Evolutionary conservation across 2,797 vertebrate genomes (phyloP).

Genomic region (Schizopygopsis malacanthus): DNA sequence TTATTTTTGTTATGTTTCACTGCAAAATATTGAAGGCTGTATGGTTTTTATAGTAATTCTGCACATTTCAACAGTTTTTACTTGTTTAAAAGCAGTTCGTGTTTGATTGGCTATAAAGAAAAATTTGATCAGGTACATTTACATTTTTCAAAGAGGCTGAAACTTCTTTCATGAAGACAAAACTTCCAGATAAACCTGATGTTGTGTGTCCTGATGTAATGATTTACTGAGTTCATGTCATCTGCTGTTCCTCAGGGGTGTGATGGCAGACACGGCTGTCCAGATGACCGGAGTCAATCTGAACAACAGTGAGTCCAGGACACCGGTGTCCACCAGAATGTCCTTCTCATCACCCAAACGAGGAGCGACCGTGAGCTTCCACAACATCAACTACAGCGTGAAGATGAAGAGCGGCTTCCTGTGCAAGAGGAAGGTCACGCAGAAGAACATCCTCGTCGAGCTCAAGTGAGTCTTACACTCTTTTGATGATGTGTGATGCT

Average conservation of each 20-base stretch:
- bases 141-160: too few species aligned
- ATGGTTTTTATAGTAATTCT: too few species aligned
- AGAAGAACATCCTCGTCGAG: constrained; percentile 76
- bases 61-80: not conserved
- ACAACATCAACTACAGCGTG: constrained; percentile 64
- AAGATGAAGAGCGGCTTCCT: constrained; percentile 58
- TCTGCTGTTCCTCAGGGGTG: not conserved
- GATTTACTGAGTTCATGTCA: not conserved
- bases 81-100: not conserved
- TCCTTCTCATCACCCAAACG: too few species aligned
- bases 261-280: constrained; percentile 9
- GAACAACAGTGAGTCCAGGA: not conserved
- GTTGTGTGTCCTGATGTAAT: not conserved
- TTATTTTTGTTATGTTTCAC: not conserved
- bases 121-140: not conserved
- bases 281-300: not conserved
- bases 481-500: too few species aligned
- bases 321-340: not conserved
- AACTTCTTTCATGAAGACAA: too few species aligned
- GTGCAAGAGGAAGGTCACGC: constrained; percentile 59
- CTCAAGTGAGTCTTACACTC: not conserved
- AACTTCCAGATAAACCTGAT: not conserved
- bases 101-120: not conserved
- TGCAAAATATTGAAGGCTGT: not conserved
- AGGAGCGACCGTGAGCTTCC: constrained; percentile 75